phyloP scores from a whole-genome alignment of 2,113 vertebrate species.

The Nycticebus coucang region DNA sequence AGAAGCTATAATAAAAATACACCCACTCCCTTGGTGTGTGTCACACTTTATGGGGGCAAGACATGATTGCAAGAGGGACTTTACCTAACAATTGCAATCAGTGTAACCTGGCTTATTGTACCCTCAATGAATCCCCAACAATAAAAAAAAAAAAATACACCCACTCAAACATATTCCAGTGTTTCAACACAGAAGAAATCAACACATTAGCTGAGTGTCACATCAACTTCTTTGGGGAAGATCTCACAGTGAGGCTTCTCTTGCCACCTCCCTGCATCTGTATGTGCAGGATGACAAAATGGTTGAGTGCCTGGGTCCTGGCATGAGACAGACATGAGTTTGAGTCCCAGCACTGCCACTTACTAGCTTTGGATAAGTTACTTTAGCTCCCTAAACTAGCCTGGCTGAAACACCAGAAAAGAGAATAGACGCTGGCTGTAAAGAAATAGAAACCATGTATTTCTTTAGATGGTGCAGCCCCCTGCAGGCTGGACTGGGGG shows the following conservation, averaged over 20 bases:
- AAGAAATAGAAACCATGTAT: too few relatives aligned
- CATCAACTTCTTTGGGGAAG: background rate
- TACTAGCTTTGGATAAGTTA: background rate
- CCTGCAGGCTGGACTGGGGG: background rate
- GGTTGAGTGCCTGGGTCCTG: background rate
- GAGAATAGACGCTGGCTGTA: background rate
- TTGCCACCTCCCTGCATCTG: background rate
- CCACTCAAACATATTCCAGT: background rate
- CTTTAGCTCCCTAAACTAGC: background rate
- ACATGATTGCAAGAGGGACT: too few relatives aligned
- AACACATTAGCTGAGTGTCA: too few relatives aligned
- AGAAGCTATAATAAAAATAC: background rate
- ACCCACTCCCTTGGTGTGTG: too few relatives aligned
- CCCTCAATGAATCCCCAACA: too few relatives aligned
- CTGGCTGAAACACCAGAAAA: background rate
- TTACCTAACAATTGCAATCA: too few relatives aligned
- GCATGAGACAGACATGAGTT: background rate
- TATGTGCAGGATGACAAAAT: background rate
- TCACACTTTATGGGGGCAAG: too few relatives aligned
- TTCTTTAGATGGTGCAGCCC: background rate
- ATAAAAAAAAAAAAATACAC: background rate
- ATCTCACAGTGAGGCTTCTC: background rate
- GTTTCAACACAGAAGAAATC: background rate
- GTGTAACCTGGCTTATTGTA: too few relatives aligned
- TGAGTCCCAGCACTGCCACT: background rate